Conservation (phyloP, 2,888 invertebrate genomes). For the Hemithea aestivaria region DNA sequence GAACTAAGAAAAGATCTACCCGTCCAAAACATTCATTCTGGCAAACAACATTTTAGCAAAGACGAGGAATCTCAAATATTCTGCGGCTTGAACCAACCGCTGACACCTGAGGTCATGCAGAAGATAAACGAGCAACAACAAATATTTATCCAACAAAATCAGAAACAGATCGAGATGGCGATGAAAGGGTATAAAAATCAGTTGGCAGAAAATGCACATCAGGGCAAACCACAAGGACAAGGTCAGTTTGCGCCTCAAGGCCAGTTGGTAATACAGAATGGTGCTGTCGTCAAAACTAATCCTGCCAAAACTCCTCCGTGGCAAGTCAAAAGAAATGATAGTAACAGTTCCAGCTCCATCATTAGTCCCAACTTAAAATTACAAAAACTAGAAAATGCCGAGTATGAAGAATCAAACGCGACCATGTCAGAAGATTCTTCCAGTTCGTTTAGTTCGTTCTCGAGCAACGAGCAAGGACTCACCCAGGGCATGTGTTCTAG, state of each 20-base stretch:
- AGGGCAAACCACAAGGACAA: conserved; percentile 50
- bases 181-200: conserved; percentile 72
- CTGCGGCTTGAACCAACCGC: conserved; percentile 66
- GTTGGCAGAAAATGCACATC: conserved; percentile 50
- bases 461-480: conserved; percentile 52
- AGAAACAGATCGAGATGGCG: conserved; percentile 74
- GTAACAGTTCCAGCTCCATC: conserved; percentile 42
- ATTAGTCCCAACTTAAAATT: conserved; percentile 58
- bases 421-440: conserved; percentile 61
- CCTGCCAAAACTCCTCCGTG: conserved; percentile 80
- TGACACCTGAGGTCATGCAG: conserved; percentile 76
- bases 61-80: conserved; percentile 70
- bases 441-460: conserved; percentile 50
- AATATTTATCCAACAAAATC: conserved; percentile 77
- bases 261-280: conserved; percentile 69
- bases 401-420: conserved; percentile 59
- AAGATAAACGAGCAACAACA: conserved; percentile 79
- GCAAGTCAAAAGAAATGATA: conserved; percentile 73
- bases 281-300: conserved; percentile 71
- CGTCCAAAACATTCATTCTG: conserved; percentile 31
- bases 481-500: conserved; percentile 81
- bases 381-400: conserved; percentile 54
- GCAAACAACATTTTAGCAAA: conserved; percentile 40
- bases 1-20: conserved; percentile 54
- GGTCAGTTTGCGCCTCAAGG: conserved; percentile 60